phyloP scores from a whole-genome alignment of 2,888 invertebrate genomes.

The Patella pellucida region DNA sequence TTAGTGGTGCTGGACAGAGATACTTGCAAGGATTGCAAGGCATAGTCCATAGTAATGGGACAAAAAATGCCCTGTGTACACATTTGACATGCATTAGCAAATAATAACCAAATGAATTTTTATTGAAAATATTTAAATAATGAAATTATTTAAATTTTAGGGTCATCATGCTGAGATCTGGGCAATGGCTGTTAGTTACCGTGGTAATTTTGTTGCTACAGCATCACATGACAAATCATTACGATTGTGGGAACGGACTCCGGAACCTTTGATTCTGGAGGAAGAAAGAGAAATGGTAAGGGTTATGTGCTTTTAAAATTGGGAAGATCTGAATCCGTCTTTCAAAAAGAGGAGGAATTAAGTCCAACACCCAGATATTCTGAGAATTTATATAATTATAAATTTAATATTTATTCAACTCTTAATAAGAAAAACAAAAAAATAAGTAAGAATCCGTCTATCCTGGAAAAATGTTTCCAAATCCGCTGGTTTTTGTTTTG shows the following conservation, averaged over 20 bases:
- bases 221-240: constrained; percentile 91
- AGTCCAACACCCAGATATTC: background rate
- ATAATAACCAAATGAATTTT: too few relatives aligned
- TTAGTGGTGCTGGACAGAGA: too few relatives aligned
- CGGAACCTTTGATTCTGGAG: constrained; percentile 91
- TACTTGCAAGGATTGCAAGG: too few relatives aligned
- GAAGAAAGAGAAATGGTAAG: constrained; percentile 83
- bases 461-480: too few relatives aligned
- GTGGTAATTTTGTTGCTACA: constrained; percentile 82
- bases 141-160: constrained; percentile 69
- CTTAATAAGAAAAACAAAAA: too few relatives aligned
- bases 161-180: constrained; percentile 88
- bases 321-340: background rate
- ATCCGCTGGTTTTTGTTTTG: too few relatives aligned
- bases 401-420: too few relatives aligned
- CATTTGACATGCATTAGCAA: too few relatives aligned
- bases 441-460: too few relatives aligned
- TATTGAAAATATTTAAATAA: constrained; percentile 11
- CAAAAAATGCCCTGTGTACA: too few relatives aligned
- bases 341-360: too few relatives aligned
- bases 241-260: constrained; percentile 86
- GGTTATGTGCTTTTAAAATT: background rate
- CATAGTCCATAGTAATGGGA: too few relatives aligned
- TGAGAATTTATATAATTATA: background rate
- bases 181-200: constrained; percentile 83